These are phyloP conservation scores for Caenorhabditis afra DNA, from an alignment of 2,888 invertebrate genomes.

Conservation along the genomic window DNA sequence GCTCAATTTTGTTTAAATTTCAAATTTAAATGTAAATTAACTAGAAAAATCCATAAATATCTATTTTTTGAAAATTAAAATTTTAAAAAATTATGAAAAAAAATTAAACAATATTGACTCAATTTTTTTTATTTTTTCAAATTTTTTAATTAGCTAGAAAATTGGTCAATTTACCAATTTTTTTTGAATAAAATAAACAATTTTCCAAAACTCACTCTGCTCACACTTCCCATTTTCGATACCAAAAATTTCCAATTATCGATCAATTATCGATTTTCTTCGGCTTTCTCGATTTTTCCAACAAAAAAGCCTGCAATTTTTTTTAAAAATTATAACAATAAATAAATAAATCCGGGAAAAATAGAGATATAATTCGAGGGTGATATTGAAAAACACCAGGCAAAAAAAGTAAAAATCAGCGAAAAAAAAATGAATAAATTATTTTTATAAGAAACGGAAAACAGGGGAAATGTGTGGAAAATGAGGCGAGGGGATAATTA, in stretches of 20 bases:
- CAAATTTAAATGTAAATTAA: background rate
- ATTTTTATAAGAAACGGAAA: conserved; percentile 1
- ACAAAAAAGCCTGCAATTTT: background rate
- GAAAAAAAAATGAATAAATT: conserved; percentile 4
- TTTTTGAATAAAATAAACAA: no score
- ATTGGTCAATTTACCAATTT: no score
- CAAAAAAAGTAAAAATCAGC: conserved; percentile 12
- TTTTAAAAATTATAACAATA: background rate
- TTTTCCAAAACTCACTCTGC: conserved; percentile 5
- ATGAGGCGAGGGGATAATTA: no score
- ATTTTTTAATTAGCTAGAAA: no score
- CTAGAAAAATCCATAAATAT: no score
- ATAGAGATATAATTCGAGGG: background rate
- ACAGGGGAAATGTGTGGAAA: no score
- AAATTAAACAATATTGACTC: background rate
- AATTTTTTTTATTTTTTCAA: no score
- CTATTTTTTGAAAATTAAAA: background rate
- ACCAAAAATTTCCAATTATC: no score
- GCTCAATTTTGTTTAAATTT: conserved; percentile 4
- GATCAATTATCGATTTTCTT: background rate
- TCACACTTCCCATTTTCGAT: conserved; percentile 5
- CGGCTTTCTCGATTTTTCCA: background rate
- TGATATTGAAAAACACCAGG: background rate
- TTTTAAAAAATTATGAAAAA: conserved; percentile 2
- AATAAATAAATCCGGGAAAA: conserved; percentile 5